Conservation (phyloP, 2,113 vertebrate species). For the Tyto alba region DNA sequence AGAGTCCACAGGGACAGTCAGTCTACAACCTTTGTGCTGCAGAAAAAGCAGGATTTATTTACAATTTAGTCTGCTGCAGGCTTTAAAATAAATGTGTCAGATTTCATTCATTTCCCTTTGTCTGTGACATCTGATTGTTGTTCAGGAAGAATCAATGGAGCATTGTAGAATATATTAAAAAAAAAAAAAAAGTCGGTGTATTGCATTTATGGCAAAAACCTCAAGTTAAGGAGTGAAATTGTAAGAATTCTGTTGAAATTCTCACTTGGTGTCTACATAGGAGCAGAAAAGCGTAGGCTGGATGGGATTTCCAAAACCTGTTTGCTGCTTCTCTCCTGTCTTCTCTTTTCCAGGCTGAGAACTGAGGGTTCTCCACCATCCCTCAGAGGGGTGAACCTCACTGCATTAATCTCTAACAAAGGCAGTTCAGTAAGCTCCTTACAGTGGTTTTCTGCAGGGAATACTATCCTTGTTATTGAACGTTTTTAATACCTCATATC, state of each 20-base stretch:
- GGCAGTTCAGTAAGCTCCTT: not conserved
- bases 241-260: not conserved
- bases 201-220: not conserved
- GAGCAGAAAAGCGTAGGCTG: not conserved
- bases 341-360: not conserved
- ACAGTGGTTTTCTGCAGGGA: not conserved
- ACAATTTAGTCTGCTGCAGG: not conserved
- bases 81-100: constrained; percentile 35
- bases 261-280: fast-evolving
- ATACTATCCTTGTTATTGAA: fast-evolving
- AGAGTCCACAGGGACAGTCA: constrained; percentile 16
- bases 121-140: not conserved
- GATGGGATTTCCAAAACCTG: not conserved
- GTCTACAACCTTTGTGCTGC: constrained; percentile 46
- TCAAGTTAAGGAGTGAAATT: not conserved
- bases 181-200: not conserved
- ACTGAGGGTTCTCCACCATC: not conserved
- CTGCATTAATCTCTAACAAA: fast-evolving
- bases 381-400: not conserved
- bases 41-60: constrained; percentile 36
- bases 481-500: fast-evolving
- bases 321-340: not conserved
- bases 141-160: not conserved
- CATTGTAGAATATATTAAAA: not conserved
- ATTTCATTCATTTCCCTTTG: constrained; percentile 31